These are phyloP conservation scores for Cheilosia grossa DNA, from an alignment of 2,888 invertebrate genomes.

Conservation along the genomic window DNA sequence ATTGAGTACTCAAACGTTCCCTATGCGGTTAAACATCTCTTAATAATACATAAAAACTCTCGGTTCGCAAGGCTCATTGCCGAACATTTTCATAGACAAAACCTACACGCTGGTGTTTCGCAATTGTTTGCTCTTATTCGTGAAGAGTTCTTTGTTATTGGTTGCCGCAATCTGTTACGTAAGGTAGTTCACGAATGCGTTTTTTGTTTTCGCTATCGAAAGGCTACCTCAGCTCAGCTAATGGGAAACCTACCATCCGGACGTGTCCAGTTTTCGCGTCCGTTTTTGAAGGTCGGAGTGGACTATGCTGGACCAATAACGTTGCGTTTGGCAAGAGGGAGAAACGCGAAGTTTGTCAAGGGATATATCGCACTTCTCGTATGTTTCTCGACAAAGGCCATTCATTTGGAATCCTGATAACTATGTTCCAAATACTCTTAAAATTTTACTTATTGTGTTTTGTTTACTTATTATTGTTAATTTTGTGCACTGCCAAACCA, in stretches of 20 bases:
- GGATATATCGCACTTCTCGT: conserved; percentile 14
- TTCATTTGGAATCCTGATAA: neutral
- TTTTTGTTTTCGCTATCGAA: neutral
- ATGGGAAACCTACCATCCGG: conserved; percentile 2
- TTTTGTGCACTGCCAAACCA: no score
- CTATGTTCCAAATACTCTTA: no score
- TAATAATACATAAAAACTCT: neutral
- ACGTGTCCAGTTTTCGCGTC: conserved; percentile 1
- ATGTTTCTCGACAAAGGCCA: conserved; percentile 18
- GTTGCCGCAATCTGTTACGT: conserved; percentile 7
- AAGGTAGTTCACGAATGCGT: conserved; percentile 17
- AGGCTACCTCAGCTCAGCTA: neutral
- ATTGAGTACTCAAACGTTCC: neutral
- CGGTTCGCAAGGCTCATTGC: conserved; percentile 22
- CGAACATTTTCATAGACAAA: conserved; percentile 11
- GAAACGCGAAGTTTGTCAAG: conserved; percentile 9
- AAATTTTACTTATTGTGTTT: no score
- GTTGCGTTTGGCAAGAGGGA: conserved; percentile 9
- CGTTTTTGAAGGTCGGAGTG: conserved; percentile 2
- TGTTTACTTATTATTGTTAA: no score
- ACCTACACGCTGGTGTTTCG: neutral
- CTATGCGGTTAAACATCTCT: neutral
- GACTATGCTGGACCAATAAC: conserved; percentile 17
- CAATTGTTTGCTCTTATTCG: no score
- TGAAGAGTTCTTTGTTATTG: neutral